phyloP scores from a whole-genome alignment of 2,888 invertebrate genomes.

The Cyclophora punctaria region DNA sequence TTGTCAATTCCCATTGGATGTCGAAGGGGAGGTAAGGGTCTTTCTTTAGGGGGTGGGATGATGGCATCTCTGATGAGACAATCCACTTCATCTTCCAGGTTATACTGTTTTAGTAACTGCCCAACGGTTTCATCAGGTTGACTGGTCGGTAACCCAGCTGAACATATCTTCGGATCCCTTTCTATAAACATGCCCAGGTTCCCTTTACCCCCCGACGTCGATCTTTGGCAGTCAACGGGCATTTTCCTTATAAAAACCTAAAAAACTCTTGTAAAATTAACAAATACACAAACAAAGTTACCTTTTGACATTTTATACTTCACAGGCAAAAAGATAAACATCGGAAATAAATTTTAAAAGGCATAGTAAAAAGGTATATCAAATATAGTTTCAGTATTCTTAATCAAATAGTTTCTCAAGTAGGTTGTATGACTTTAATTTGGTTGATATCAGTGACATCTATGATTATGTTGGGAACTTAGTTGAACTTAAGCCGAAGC shows the following conservation, averaged over 20 bases:
- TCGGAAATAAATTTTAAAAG: too few species aligned
- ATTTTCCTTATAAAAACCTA: conserved; percentile 18
- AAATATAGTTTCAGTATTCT: too few species aligned
- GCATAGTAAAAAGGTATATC: too few species aligned
- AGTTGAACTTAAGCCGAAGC: too few species aligned
- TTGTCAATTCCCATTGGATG: conserved; percentile 40
- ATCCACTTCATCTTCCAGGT: conserved; percentile 55
- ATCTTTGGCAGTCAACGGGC: conserved; percentile 46
- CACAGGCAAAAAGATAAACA: too few species aligned
- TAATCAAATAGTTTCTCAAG: too few species aligned
- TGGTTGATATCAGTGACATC: too few species aligned
- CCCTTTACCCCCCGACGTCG: conserved; percentile 56
- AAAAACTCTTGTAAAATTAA: conserved; percentile 2
- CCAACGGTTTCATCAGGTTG: conserved; percentile 39
- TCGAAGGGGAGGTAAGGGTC: conserved; percentile 41
- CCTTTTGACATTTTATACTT: too few species aligned
- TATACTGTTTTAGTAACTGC: conserved; percentile 45
- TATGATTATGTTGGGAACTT: too few species aligned
- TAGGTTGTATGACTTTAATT: too few species aligned
- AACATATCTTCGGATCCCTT: conserved; percentile 48
- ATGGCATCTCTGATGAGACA: conserved; percentile 51
- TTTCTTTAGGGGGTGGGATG: conserved; percentile 38
- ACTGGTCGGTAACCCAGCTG: conserved; percentile 51
- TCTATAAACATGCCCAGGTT: conserved; percentile 54
- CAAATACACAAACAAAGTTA: not conserved